Conservation (phyloP, 2,113 vertebrate species). For the Passer domesticus region DNA sequence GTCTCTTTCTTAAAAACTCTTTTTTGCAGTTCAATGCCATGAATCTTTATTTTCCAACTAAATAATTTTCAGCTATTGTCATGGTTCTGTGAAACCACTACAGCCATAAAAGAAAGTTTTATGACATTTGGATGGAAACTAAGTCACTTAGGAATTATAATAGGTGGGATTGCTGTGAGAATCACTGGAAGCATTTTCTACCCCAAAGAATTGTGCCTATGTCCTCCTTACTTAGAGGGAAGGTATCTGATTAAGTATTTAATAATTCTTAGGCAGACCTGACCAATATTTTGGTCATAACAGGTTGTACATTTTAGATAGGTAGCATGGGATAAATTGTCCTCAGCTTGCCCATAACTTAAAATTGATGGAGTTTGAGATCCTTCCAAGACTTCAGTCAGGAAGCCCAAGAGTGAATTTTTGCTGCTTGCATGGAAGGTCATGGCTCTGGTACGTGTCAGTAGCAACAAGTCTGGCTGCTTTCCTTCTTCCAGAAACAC, state of each 20-base stretch:
- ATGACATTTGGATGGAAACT: not conserved
- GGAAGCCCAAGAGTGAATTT: not conserved
- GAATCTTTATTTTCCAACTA: not conserved
- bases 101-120: not conserved
- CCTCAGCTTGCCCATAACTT: not conserved
- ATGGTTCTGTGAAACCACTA: not conserved
- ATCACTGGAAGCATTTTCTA: not conserved
- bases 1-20: not conserved
- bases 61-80: not conserved
- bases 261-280: not conserved
- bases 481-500: not conserved
- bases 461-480: not conserved
- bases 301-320: not conserved
- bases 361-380: not conserved
- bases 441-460: fast-evolving
- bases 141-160: not conserved
- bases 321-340: not conserved
- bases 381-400: not conserved
- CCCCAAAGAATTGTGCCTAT: not conserved
- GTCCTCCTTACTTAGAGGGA: not conserved
- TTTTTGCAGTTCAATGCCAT: not conserved
- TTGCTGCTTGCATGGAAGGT: not conserved
- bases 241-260: not conserved
- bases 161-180: not conserved
- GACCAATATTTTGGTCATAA: not conserved